These are phyloP conservation scores for Salvelinus namaycush DNA, from an alignment of 2,113 vertebrate species.

Conservation along the genomic window DNA sequence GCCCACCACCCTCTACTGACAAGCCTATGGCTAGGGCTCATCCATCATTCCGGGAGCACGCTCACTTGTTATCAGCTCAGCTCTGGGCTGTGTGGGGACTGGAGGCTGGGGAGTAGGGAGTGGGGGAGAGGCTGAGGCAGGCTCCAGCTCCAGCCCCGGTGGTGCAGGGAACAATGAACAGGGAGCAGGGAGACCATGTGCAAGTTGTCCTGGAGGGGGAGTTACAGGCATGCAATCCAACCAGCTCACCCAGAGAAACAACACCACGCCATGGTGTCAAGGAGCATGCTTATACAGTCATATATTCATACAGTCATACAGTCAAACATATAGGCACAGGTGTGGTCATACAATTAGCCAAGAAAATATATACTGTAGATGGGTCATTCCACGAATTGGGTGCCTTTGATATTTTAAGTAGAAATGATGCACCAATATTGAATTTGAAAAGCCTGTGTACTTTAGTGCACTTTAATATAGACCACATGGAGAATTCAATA, in stretches of 20 bases:
- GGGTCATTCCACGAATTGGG: no score
- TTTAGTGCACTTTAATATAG: no score
- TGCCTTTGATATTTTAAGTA: no score
- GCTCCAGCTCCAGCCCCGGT: not conserved
- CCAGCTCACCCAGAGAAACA: conserved; percentile 43
- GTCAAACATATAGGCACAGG: no score
- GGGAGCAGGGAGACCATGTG: conserved; percentile 59
- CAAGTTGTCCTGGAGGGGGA: conserved; percentile 79
- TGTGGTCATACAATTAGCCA: no score
- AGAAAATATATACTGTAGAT: no score
- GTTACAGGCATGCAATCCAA: conserved; percentile 75
- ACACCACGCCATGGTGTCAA: conserved; percentile 27
- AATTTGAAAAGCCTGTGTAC: no score
- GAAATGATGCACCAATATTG: no score
- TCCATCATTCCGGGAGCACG: conserved; percentile 75
- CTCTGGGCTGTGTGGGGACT: conserved; percentile 40
- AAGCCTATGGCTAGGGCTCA: conserved; percentile 72
- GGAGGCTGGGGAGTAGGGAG: conserved; percentile 29
- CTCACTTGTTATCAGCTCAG: conserved; percentile 78
- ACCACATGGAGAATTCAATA: no score
- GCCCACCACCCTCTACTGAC: conserved; percentile 78
- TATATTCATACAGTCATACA: not conserved
- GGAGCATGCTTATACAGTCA: not conserved
- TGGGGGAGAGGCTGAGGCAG: conserved; percentile 6
- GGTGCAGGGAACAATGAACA: not conserved